Base-by-base conservation (phyloP, 2,113 vertebrate genomes). In the Podilymbus podiceps region DNA sequence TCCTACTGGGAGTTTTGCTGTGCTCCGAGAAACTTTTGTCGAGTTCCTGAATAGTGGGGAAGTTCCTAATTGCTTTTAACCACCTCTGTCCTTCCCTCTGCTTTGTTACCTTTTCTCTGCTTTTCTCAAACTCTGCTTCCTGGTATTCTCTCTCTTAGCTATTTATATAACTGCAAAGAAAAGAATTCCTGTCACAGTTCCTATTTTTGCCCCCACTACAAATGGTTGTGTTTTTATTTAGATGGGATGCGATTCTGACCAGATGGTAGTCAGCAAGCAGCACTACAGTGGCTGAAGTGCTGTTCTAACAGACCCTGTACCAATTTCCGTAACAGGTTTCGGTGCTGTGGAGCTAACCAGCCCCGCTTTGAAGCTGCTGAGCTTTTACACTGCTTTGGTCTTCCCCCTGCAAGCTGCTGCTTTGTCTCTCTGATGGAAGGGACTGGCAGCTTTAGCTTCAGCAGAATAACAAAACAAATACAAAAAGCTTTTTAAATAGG, bases 61-160 rank as follows among this genome's bases (percentile, higher is more conserved):
- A 92, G 74, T 91, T 93, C 73, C 69, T 92, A 95, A 93, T 85
- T 93, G 91, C 92, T 92, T 93, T 96, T 63, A 78, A 76, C 62
- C 27, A 33, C 58, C 77, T 89, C 77, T 82, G 35, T 62, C 62
- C 59, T 73, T 53, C 74, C 28, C 17, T 4, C 46, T 62, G 76
- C 66, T 96, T 95, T 90, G 56, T 78, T 79, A 55, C 60, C n/a
- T 89, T 73, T 95, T 59, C 47, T 90, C 69, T 82, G 49, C 58
- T 87, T 95, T 88, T 93, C 85, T 79, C 42, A 79, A 78, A 30
- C 31, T 66, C 50, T 85, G 12, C 38, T 46, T 88, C 71, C 77
- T 53, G 46, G 22, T 75, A 47, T 50, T 40, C 21, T 73, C 7
- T 25, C 35, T 66, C 28, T 66, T 52, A 71, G 75, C 23, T 86